Base-by-base conservation (phyloP, 2,888 invertebrate species). In the Synanthedon formicaeformis region DNA sequence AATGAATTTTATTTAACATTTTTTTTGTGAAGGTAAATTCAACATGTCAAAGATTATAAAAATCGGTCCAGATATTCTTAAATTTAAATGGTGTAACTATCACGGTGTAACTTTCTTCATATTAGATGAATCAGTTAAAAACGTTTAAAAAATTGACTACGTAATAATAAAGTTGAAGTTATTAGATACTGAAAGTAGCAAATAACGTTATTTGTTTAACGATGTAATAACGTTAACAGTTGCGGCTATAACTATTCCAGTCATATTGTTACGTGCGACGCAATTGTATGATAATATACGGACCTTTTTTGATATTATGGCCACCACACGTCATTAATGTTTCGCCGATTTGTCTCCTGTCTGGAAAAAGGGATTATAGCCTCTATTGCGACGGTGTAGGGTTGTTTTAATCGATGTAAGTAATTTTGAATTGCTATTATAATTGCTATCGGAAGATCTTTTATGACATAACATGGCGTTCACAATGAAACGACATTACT, bases 261-360 rank as follows among this genome's bases (percentile, higher is more conserved):
- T 63, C 60, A 60, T 61, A 63, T 66, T 67, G 72, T 77, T 73
- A 75, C 72, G 74, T 57, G 57, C 68, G 53, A 52, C 57, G 66
- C 80, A 70, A 85, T 86, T 86, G 86, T 86, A 84, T 86, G 85
- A 78, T 86, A 86, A 85, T 84, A 67, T 62, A 61, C 66, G 62
- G 59, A 67, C 83, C 83, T 75, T 83, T 78, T 76, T 70, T 61
- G 75, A 69, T 68, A 69, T 73, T 81, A 85, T 83, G 83, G 85
- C 54, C 59, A 64, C 60, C 65, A 61, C 59, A 77, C 84, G 84
- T 83, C 82, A 85, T 59, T 41, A 48, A 48, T 45, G 45, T 51
- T 52, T 51, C 45, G 45, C 40, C n/a, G 16, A 48, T 66, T 54
- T 55, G 51, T 58, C 51, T 52, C 54, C 6, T 45, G 6, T 12